Evolutionary conservation across 2,113 vertebrate genomes (phyloP).

Genomic region (Lucifuga dentata): DNA sequence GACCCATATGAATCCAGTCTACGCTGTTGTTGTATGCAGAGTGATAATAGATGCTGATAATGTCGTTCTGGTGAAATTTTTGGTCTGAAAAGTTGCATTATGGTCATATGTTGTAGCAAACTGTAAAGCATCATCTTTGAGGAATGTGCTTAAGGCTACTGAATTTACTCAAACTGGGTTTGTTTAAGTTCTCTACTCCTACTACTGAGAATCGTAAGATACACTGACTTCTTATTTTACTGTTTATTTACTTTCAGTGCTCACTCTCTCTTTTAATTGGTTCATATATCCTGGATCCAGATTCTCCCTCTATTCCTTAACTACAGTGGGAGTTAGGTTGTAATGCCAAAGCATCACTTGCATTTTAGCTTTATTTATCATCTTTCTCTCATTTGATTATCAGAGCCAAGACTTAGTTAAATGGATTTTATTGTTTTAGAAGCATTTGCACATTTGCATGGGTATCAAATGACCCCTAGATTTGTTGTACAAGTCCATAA

Average conservation of each 20-base stretch:
- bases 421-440: conserved; percentile 11
- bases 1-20: neutral
- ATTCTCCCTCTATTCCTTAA: too few species aligned
- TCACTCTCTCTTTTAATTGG: too few species aligned
- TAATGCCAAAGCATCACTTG: conserved; percentile 62
- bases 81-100: too few species aligned
- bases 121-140: neutral
- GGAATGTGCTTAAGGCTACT: conserved; percentile 34
- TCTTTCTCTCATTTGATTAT: conserved; percentile 9
- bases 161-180: neutral
- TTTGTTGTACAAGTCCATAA: neutral
- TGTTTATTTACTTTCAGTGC: conserved; percentile 5
- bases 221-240: neutral
- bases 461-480: neutral
- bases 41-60: neutral
- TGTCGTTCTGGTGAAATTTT: too few species aligned
- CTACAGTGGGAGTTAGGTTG: conserved; percentile 1
- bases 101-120: too few species aligned
- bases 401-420: neutral
- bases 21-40: neutral
- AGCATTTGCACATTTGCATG: conserved; percentile 48
- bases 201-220: neutral
- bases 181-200: too few species aligned
- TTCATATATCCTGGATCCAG: too few species aligned
- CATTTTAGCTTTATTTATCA: conserved; percentile 57